Evolutionary conservation across 2,888 invertebrate genomes (phyloP).

Genomic region (Nesidiocoris tenuis): DNA sequence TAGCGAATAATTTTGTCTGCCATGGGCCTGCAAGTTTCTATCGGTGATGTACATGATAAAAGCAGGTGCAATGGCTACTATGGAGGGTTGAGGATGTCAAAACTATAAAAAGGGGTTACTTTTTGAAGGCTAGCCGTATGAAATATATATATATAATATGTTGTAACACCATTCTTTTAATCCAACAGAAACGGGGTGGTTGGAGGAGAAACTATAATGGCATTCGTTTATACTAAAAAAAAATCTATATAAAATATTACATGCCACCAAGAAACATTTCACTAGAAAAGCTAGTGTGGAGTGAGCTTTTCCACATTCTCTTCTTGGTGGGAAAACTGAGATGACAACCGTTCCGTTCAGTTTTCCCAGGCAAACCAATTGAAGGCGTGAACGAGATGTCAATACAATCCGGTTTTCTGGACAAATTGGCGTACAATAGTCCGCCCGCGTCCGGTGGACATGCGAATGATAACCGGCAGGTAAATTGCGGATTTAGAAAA

Average conservation of each 20-base stretch:
- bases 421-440: no score
- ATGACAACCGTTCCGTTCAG: no score
- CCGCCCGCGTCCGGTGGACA: no score
- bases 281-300: constrained; percentile 47
- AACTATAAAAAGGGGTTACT: constrained; percentile 16
- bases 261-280: constrained; percentile 71
- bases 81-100: constrained; percentile 24
- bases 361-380: no score
- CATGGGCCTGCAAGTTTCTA: constrained; percentile 35
- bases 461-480: no score
- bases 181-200: constrained; percentile 26
- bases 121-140: constrained; percentile 15
- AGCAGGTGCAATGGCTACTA: constrained; percentile 47
- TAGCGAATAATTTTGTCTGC: no score
- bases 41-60: constrained; percentile 21
- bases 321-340: no score
- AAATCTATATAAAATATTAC: constrained; percentile 52
- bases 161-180: constrained; percentile 27
- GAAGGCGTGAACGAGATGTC: neutral
- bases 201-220: constrained; percentile 38
- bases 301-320: constrained; percentile 48
- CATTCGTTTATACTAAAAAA: constrained; percentile 44
- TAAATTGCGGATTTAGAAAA: no score
- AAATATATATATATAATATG: no score
- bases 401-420: neutral